Evolutionary conservation across 1,140 invertebrate genomes (phyloP), one percentile per base, ranked within the genome.

Genomic region (Harpegnathos saltator): DNA sequence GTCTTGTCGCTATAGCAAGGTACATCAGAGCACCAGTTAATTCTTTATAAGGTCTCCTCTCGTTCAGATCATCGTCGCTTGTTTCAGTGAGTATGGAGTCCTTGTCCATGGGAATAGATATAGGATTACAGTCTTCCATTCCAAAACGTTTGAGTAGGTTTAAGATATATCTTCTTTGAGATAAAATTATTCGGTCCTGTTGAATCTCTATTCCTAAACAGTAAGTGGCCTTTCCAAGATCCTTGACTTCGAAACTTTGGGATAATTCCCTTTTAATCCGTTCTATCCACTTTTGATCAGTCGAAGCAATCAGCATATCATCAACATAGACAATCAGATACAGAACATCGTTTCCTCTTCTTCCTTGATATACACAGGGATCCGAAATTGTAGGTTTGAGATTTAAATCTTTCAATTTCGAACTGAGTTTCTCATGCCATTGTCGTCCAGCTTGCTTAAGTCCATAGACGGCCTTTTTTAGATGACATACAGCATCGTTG

Each of bases 131-230:
- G 14, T 52, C 50, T 24, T 68, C 19, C 65, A 68, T 68, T 15
- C 29, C 65, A 24, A 17, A 68, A 1, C 12, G 5, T 68, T n/a
- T 24, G 0, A 68, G 14, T n/a, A 68, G 24, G 14, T 52, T 14
- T 3, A 65, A 15, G 12, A 44, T 68, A 52, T 68, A 68, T 68
- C 44, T 50, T 24, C 9, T 68, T 48, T 68, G 65, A 24, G n/a
- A 68, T 24, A 22, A 1, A 44, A 1, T 68, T 0, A 52, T 68
- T 38, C 12, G 7, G 7, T 68, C 17, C 29, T 44, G 19, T 22
- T 50, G 29, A 12, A 68, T 68, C 19, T 50, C 19, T 52, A 50
- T 68, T 44, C 38, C n/a, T n/a, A n/a, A n/a, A n/a, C n/a, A n/a
- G n/a, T n/a, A n/a, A n/a, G n/a, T n/a, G n/a, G n/a, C n/a, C n/a